Conservation (phyloP, 2,113 vertebrate species). For the Labeo rohita region DNA sequence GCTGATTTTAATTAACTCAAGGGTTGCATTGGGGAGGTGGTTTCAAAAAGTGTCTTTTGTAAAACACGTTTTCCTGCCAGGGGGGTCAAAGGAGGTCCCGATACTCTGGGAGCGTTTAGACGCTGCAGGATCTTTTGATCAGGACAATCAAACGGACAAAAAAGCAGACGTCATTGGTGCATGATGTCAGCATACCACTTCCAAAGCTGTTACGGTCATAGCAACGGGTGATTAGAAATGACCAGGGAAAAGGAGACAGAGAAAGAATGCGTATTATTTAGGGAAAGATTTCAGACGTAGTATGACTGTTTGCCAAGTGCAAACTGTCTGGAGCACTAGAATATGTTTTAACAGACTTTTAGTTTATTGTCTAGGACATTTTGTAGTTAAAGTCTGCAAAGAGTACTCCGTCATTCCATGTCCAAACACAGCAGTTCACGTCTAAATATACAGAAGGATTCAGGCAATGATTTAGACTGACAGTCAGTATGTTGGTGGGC, state of each 20-base stretch:
- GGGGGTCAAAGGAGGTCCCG: constrained; percentile 10
- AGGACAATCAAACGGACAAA: constrained; percentile 26
- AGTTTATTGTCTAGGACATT: constrained; percentile 27
- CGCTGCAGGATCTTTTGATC: constrained; percentile 35
- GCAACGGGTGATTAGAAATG: constrained; percentile 41
- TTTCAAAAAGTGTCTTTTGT: constrained; percentile 41
- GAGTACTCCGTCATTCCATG: constrained; percentile 26
- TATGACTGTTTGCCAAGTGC: constrained; percentile 28
- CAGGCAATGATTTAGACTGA: constrained; percentile 25
- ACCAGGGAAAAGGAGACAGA: neutral
- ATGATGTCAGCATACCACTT: constrained; percentile 51
- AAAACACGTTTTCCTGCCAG: constrained; percentile 5
- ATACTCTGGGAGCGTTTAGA: constrained; percentile 38
- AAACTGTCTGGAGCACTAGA: constrained; percentile 34
- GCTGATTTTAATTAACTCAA: constrained; percentile 47
- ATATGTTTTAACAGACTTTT: constrained; percentile 20
- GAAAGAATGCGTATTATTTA: neutral
- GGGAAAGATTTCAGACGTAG: constrained; percentile 12
- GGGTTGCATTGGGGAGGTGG: neutral
- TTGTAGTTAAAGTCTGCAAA: constrained; percentile 20
- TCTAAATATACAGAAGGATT: constrained; percentile 47
- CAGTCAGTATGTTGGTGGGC: constrained; percentile 27
- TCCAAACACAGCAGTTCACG: constrained; percentile 41
- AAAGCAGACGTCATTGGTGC: constrained; percentile 11
- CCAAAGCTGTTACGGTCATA: constrained; percentile 32